phyloP scores from a whole-genome alignment of 2,888 invertebrate genomes.

The Polydrusus pterygomalis region DNA sequence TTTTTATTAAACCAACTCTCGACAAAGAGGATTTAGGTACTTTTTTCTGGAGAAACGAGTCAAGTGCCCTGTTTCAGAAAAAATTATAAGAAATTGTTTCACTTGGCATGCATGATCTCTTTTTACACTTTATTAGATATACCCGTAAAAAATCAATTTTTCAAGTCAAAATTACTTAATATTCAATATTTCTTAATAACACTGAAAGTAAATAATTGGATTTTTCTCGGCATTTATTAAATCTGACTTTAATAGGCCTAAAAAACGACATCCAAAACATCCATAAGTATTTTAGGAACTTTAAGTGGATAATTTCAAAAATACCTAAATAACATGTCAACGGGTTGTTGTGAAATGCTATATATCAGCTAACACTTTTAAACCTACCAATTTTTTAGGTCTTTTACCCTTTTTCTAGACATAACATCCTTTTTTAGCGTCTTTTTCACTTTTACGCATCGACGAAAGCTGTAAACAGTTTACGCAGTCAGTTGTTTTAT shows the following conservation, averaged over 20 bases:
- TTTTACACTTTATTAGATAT: no score
- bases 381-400: constrained; percentile 62
- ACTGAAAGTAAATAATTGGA: not conserved
- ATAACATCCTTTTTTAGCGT: constrained; percentile 66
- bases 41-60: no score
- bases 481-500: constrained; percentile 55
- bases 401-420: constrained; percentile 66
- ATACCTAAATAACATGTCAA: constrained; percentile 42
- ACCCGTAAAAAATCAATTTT: no score
- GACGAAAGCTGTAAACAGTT: constrained; percentile 57
- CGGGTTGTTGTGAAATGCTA: constrained; percentile 54
- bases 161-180: no score
- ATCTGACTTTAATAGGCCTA: not conserved
- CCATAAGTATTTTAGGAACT: constrained; percentile 29
- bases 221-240: not conserved
- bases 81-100: no score
- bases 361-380: constrained; percentile 64
- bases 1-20: no score
- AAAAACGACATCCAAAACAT: constrained; percentile 19
- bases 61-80: no score
- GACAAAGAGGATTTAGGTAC: no score
- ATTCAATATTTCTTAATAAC: no score
- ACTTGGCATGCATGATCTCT: no score
- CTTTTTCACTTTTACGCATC: constrained; percentile 49
- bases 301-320: constrained; percentile 47